Conservation (phyloP, 2,888 invertebrate species). For the Agonum fuliginosum region DNA sequence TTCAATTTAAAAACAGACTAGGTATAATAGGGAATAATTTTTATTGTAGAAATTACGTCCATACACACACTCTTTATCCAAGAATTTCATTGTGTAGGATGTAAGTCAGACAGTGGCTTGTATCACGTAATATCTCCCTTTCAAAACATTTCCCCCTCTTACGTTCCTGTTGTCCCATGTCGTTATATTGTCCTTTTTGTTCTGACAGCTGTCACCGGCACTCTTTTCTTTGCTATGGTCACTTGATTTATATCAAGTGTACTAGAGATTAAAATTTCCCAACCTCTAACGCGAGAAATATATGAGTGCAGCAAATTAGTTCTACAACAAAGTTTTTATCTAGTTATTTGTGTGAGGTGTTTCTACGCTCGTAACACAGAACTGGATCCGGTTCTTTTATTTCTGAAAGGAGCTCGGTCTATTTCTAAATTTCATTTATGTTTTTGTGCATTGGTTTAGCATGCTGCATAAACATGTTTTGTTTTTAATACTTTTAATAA, state of each 20-base stretch:
- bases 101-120: slow-evolving; percentile 33
- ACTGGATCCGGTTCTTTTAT: too few species aligned
- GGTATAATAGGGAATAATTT: too few species aligned
- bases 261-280: slow-evolving; percentile 32
- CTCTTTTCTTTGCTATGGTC: slow-evolving; percentile 34
- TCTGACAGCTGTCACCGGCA: slow-evolving; percentile 39
- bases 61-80: too few species aligned
- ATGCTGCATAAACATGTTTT: too few species aligned
- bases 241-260: slow-evolving; percentile 50
- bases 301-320: slow-evolving; percentile 30
- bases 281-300: slow-evolving; percentile 17
- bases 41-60: too few species aligned
- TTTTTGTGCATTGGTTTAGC: too few species aligned
- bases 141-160: slow-evolving; percentile 26
- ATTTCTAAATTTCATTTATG: too few species aligned
- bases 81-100: slow-evolving; percentile 8
- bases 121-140: slow-evolving; percentile 37
- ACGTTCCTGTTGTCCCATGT: neutral
- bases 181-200: slow-evolving; percentile 36
- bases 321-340: slow-evolving; percentile 25
- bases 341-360: neutral
- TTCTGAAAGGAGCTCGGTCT: too few species aligned
- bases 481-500: too few species aligned
- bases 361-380: too few species aligned
- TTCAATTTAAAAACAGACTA: too few species aligned